A percentile compares a stretch with the other conserved stretches of the same genome.
Evolutionary conservation across 1,140 invertebrate genomes (phyloP).

Genomic region (Aphaenogaster ashmeadi): DNA sequence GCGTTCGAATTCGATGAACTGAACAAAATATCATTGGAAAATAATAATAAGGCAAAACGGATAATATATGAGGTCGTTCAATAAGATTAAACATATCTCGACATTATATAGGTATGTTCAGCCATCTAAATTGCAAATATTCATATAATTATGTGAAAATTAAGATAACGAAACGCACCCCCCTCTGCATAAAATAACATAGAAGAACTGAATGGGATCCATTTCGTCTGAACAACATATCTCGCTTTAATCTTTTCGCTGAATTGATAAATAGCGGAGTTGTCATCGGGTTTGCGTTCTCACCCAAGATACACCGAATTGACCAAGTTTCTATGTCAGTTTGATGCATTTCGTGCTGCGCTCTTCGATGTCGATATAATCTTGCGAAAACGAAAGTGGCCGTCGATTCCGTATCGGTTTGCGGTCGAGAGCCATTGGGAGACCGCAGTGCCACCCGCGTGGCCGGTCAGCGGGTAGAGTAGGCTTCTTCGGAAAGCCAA

Average conservation of each 20-base stretch:
- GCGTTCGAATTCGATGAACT: slow-evolving; percentile 30
- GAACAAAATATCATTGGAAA: slow-evolving; percentile 19
- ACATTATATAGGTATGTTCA: not conserved
- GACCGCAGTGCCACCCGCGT: slow-evolving; percentile 72
- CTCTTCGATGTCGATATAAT: slow-evolving; percentile 45
- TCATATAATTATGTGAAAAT: not conserved
- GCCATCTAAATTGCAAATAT: not conserved
- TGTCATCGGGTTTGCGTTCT: not conserved
- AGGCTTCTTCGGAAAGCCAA: slow-evolving; percentile 44
- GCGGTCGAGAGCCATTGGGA: slow-evolving; percentile 54
- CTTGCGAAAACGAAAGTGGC: slow-evolving; percentile 56
- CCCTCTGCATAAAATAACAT: not conserved
- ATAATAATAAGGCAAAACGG: slow-evolving; percentile 1
- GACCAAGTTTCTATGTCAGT: slow-evolving; percentile 13
- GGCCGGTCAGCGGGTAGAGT: slow-evolving; percentile 45
- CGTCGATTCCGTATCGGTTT: slow-evolving; percentile 49
- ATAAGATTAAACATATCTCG: not conserved
- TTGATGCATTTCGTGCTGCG: slow-evolving; percentile 1
- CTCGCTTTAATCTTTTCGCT: not conserved
- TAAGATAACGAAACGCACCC: not conserved
- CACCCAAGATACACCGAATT: not conserved
- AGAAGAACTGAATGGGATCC: not conserved
- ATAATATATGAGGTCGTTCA: not conserved
- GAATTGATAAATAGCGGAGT: not conserved
- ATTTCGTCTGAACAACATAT: not conserved